Evolutionary conservation across 2,797 vertebrate species (phyloP).

Genomic region (Triplophysa bombifrons): DNA sequence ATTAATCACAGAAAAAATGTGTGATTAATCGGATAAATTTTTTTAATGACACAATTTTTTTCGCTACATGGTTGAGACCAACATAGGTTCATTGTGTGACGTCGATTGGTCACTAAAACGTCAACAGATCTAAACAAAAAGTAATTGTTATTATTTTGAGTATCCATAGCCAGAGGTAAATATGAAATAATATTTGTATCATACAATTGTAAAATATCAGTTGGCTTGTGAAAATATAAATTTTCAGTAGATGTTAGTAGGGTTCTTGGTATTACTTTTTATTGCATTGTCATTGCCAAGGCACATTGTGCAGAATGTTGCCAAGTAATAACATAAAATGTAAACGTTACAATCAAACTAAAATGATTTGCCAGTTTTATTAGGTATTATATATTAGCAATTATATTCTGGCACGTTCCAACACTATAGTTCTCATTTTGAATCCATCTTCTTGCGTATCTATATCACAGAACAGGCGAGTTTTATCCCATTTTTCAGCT

Average conservation of each 20-base stretch:
- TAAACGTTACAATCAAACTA: background rate
- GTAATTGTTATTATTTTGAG: background rate
- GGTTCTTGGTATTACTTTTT: background rate
- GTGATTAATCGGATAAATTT: too few relatives aligned
- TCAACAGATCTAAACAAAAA: background rate
- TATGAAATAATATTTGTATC: background rate
- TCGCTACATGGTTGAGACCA: too few relatives aligned
- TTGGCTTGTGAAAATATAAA: background rate
- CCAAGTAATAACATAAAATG: background rate
- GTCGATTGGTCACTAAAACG: too few relatives aligned
- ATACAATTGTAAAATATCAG: background rate
- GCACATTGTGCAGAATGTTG: conserved; percentile 8
- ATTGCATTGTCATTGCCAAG: background rate
- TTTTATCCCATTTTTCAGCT: conserved; percentile 19
- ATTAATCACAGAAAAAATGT: too few relatives aligned
- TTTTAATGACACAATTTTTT: too few relatives aligned
- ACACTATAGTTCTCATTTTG: background rate
- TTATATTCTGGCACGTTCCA: background rate
- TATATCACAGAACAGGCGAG: background rate
- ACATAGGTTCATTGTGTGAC: background rate
- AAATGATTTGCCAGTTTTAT: background rate
- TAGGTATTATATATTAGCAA: background rate
- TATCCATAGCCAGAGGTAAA: background rate
- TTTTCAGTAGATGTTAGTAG: background rate
- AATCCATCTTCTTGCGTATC: background rate